These are phyloP conservation scores for Ciconia nigra DNA, from an alignment of 2,797 vertebrate genomes.

Conservation along the genomic window DNA sequence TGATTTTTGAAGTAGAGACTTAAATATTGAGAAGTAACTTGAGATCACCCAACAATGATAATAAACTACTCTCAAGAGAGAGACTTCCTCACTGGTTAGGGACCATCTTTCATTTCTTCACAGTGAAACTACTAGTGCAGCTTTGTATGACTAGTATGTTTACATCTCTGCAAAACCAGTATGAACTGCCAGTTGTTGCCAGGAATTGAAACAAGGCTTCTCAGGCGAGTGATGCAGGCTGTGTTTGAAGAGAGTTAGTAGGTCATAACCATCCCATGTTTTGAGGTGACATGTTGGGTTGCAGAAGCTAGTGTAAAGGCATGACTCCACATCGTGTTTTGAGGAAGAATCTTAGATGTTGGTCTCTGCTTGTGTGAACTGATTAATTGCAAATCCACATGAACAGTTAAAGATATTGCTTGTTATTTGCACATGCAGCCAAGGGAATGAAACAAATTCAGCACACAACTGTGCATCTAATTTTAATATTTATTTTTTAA, in stretches of 20 bases:
- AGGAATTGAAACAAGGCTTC: neutral
- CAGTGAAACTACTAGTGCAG: neutral
- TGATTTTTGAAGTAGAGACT: neutral
- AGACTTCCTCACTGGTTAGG: neutral
- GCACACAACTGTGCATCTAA: neutral
- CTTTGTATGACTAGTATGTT: accelerated
- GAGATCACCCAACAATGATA: neutral
- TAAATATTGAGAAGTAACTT: neutral
- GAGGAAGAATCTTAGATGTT: neutral
- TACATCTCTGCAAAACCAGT: neutral
- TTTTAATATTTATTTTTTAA: neutral
- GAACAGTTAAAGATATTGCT: neutral
- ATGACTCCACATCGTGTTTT: neutral
- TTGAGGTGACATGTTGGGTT: neutral
- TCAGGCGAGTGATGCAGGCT: accelerated
- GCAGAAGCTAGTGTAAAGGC: neutral
- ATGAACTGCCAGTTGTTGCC: neutral
- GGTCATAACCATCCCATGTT: neutral
- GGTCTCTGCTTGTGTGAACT: neutral
- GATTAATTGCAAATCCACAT: neutral
- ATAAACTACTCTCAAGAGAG: neutral
- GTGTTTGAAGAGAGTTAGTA: neutral
- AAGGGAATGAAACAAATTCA: neutral
- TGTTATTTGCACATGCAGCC: neutral
- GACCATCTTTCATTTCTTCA: neutral